phyloP scores from a whole-genome alignment of 2,888 invertebrate species.

The Platynereis dumerilii region DNA sequence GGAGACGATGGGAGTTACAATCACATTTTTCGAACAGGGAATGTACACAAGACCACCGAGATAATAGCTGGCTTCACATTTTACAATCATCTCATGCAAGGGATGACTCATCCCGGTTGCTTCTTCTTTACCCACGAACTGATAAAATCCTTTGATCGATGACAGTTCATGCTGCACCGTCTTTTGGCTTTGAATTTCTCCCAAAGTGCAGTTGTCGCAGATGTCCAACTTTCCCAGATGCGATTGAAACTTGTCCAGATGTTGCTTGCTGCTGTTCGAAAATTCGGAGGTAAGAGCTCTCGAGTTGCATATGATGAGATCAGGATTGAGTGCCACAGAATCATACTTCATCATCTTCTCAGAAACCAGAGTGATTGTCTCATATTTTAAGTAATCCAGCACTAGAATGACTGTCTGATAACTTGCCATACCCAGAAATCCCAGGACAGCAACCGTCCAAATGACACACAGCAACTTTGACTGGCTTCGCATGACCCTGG shows the following conservation, averaged over 20 bases:
- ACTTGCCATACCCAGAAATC: background rate
- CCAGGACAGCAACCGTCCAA: background rate
- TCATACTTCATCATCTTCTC: background rate
- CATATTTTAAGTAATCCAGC: background rate
- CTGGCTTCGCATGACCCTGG: background rate
- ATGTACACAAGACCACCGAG: too few species aligned
- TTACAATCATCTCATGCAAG: background rate
- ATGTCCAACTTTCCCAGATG: too few species aligned
- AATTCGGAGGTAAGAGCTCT: too few species aligned
- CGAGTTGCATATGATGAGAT: too few species aligned
- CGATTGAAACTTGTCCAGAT: too few species aligned
- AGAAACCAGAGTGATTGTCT: background rate
- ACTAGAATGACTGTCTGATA: background rate
- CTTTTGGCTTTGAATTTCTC: background rate
- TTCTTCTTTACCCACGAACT: background rate
- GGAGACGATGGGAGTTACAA: too few species aligned
- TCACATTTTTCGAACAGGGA: too few species aligned
- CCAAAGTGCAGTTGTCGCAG: background rate
- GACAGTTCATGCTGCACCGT: background rate
- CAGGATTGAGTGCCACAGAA: too few species aligned
- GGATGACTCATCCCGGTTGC: background rate
- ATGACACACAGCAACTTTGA: background rate
- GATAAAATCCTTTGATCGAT: background rate
- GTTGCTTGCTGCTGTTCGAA: too few species aligned
- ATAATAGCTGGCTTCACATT: too few species aligned